These are phyloP conservation scores for Pungitius pungitius DNA, from an alignment of 2,113 vertebrate species.

Conservation along the genomic window DNA sequence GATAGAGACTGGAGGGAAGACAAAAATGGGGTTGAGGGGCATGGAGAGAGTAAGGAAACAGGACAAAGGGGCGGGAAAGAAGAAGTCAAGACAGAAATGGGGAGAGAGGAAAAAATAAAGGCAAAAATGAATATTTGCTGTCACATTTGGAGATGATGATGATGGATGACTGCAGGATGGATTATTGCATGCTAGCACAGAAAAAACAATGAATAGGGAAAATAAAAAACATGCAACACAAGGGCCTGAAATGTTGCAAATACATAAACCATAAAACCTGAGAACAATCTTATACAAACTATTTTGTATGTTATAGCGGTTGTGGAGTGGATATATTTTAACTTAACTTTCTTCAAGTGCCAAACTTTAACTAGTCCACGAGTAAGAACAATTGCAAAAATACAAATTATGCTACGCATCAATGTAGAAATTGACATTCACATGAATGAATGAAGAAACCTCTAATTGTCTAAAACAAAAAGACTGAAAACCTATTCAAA, in stretches of 20 bases:
- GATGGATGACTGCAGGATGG: constrained; percentile 10
- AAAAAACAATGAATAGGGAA: constrained; percentile 30
- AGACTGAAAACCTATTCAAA: not conserved
- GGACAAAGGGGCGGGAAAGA: not conserved
- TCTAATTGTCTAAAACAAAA: not conserved
- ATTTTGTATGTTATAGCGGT: not conserved
- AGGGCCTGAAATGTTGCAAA: constrained; percentile 34
- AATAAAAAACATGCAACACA: constrained; percentile 49
- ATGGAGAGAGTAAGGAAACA: not conserved
- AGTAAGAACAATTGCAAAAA: no score
- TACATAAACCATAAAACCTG: not conserved
- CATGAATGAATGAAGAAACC: not conserved
- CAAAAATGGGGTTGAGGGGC: not conserved
- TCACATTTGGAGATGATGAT: constrained; percentile 12
- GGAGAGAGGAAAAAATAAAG: constrained; percentile 8
- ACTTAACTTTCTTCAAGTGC: no score
- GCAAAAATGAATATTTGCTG: constrained; percentile 16
- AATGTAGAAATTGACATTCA: no score
- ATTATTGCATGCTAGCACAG: constrained; percentile 50
- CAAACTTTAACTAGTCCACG: no score
- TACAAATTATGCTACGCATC: no score
- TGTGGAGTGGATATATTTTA: not conserved
- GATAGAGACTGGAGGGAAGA: constrained; percentile 59
- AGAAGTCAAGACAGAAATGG: not conserved
- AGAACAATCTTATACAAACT: not conserved